phyloP scores from a whole-genome alignment of 2,797 vertebrate genomes.

The Peromyscus melanophrys region DNA sequence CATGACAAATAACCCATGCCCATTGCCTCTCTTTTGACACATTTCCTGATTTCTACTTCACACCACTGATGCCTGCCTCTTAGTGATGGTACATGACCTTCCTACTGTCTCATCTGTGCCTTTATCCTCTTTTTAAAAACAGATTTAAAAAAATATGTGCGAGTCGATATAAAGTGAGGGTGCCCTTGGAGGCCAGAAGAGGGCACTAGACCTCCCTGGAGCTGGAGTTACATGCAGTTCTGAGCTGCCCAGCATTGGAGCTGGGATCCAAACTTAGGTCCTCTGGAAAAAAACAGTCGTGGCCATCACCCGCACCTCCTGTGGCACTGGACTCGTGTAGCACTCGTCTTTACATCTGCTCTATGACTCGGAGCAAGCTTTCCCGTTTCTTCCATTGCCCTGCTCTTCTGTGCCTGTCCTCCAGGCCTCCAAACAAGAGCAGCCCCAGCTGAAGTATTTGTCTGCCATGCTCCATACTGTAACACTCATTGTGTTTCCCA shows the following conservation, averaged over 20 bases:
- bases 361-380: neutral
- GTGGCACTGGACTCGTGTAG: neutral
- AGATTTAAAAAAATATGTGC: neutral
- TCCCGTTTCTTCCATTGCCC: neutral
- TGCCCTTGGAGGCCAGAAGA: neutral
- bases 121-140: neutral
- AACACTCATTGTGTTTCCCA: neutral
- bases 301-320: too few relatives aligned
- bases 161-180: neutral
- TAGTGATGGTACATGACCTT: neutral
- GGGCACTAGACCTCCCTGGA: neutral
- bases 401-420: neutral
- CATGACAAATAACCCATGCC: neutral
- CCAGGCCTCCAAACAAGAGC: neutral
- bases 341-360: neutral
- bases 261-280: neutral
- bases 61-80: neutral
- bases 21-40: neutral
- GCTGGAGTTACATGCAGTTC: neutral
- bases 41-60: neutral
- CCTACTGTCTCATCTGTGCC: neutral
- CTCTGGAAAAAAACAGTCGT: neutral
- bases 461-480: neutral
- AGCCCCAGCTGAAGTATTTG: neutral
- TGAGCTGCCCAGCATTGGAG: neutral